Percentiles rank a stretch among this genome's conserved stretches.
These are phyloP conservation scores for Galemys pyrenaicus DNA, from an alignment of 2,113 vertebrate genomes.

Conservation along the genomic window DNA sequence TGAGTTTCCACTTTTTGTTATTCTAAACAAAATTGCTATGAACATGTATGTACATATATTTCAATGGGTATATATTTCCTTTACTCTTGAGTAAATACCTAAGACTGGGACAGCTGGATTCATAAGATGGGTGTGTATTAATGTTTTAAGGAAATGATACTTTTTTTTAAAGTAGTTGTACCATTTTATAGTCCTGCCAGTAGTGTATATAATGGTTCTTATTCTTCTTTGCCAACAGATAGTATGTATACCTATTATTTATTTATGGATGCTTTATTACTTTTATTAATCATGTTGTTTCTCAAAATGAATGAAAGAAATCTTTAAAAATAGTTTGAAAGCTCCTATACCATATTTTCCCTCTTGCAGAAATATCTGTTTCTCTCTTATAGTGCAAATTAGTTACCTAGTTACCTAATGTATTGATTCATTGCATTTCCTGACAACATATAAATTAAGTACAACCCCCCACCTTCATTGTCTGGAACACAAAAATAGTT, in stretches of 20 bases:
- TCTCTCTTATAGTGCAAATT: background rate
- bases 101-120: background rate
- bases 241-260: background rate
- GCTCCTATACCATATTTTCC: background rate
- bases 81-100: background rate
- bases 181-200: background rate
- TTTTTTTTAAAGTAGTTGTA: background rate
- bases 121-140: background rate
- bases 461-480: background rate
- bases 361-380: background rate
- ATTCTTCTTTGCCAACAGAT: background rate
- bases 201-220: background rate
- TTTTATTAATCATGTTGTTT: background rate
- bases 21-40: background rate
- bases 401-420: background rate
- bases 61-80: background rate
- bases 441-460: background rate
- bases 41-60: background rate
- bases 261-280: background rate
- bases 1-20: background rate
- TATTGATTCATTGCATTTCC: background rate
- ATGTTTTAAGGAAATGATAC: background rate
- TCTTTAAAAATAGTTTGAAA: conserved; percentile 23
- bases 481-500: background rate
- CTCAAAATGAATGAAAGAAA: background rate